Base-by-base conservation (phyloP, 2,797 vertebrate genomes). In the Geotrypetes seraphini region DNA sequence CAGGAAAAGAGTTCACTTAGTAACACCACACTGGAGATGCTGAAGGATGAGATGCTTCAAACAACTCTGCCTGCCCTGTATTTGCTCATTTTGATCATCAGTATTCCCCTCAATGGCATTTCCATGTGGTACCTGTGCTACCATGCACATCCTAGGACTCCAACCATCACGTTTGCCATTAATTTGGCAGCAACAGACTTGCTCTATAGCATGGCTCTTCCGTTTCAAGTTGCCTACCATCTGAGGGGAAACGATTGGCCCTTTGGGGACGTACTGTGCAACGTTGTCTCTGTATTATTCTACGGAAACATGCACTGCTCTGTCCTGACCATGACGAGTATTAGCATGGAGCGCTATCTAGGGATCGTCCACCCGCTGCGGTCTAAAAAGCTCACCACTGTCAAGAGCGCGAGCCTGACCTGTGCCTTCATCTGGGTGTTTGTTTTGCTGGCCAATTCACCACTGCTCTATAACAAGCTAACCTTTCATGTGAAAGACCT, bases 281-380 rank as follows among this genome's bases (percentile, higher is more conserved):
- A 24, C 5, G 5, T 47, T 8, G 29, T 11, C 10, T 47, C 22
- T 3, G 22, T 19, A 8, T 13, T 37, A 5, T 63, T 53, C 31
- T 60, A 53, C 20, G 38, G 41, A 19, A 72, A 52, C 7, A 32
- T 54, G 28, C 2, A 33, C 18, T 53, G 56, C 12, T 69, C 28
- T 1, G 5, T 51, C 26, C 46, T 60, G 32, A 59, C 37, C 15
- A 58, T 63, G 39, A 32, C 21, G 3, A 4, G 27, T 19, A 63
- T 63, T 8, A 43, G 50, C 28, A 25, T 56, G 3, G 8, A 63
- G 11, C 8, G 22, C 18, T 72, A 63, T 30, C 20, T 39, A 1
- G 53, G 39, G 10, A 31, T 59, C 3, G 44, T 63, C 10, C 45
- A 29, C 4, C 47, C 47, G 0, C 22, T 69, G 4, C 3, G 5